Evolutionary conservation across 2,888 invertebrate genomes (phyloP).

Genomic region (Malthinus seriepunctatus): DNA sequence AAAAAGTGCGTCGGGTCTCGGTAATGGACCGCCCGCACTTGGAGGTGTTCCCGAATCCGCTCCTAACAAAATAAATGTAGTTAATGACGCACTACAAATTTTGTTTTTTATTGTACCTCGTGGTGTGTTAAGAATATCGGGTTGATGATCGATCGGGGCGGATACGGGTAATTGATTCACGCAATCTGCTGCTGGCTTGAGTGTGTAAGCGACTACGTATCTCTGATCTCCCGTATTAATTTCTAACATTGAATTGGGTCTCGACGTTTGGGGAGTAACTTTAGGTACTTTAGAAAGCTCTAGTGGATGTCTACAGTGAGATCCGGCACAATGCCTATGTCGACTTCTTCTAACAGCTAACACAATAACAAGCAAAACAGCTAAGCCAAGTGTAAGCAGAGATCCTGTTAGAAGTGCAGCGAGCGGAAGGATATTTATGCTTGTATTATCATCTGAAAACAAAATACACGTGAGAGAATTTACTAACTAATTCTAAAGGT

Average conservation of each 20-base stretch:
- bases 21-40: slow-evolving; percentile 43
- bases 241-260: slow-evolving; percentile 64
- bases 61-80: slow-evolving; percentile 34
- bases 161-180: slow-evolving; percentile 39
- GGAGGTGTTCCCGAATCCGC: slow-evolving; percentile 47
- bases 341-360: slow-evolving; percentile 66
- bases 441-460: slow-evolving; percentile 67
- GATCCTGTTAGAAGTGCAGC: slow-evolving; percentile 71
- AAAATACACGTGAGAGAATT: slow-evolving; percentile 13
- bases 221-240: slow-evolving; percentile 82
- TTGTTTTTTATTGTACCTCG: slow-evolving; percentile 56
- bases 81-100: neutral
- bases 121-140: slow-evolving; percentile 77
- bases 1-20: slow-evolving; percentile 51
- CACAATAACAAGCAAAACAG: slow-evolving; percentile 65
- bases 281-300: slow-evolving; percentile 58
- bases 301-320: slow-evolving; percentile 52
- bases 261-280: slow-evolving; percentile 52
- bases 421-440: slow-evolving; percentile 72
- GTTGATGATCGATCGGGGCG: slow-evolving; percentile 48
- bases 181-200: slow-evolving; percentile 65
- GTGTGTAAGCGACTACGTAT: slow-evolving; percentile 83
- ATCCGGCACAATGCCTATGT: slow-evolving; percentile 49
- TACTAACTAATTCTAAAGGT: neutral
- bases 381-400: slow-evolving; percentile 66